Evolutionary conservation across 2,797 vertebrate species (phyloP).

Genomic region (Halcyon chelicuti): DNA sequence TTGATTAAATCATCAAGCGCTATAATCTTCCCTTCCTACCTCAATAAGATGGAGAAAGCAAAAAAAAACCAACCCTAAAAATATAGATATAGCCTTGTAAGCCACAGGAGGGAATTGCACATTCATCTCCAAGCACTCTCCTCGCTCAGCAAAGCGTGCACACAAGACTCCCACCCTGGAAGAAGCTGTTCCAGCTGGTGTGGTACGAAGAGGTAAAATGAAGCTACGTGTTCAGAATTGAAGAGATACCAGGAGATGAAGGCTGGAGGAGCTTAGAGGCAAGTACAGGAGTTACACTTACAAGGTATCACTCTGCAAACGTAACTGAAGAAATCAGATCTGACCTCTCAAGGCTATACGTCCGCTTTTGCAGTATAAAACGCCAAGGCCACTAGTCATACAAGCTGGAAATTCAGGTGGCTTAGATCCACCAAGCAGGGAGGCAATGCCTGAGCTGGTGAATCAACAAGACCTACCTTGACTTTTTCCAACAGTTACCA

Average conservation of each 20-base stretch:
- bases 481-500: not conserved
- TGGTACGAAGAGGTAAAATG: not conserved
- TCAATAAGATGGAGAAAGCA: not conserved
- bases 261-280: not conserved
- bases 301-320: not conserved
- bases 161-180: not conserved
- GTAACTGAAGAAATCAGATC: not conserved
- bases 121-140: not conserved
- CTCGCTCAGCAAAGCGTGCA: not conserved
- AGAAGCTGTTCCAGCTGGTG: not conserved
- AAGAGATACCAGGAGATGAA: not conserved
- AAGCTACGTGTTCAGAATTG: not conserved
- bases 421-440: not conserved
- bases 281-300: not conserved
- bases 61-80: not conserved
- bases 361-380: not conserved
- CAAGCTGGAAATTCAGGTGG: not conserved
- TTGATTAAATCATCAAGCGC: slow-evolving; percentile 78
- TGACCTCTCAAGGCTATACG: not conserved
- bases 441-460: not conserved
- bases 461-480: not conserved
- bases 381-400: not conserved
- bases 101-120: slow-evolving; percentile 13
- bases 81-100: not conserved
- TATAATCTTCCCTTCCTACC: slow-evolving; percentile 51